phyloP scores from a whole-genome alignment of 2,797 vertebrate species.

The Martes flavigula region DNA sequence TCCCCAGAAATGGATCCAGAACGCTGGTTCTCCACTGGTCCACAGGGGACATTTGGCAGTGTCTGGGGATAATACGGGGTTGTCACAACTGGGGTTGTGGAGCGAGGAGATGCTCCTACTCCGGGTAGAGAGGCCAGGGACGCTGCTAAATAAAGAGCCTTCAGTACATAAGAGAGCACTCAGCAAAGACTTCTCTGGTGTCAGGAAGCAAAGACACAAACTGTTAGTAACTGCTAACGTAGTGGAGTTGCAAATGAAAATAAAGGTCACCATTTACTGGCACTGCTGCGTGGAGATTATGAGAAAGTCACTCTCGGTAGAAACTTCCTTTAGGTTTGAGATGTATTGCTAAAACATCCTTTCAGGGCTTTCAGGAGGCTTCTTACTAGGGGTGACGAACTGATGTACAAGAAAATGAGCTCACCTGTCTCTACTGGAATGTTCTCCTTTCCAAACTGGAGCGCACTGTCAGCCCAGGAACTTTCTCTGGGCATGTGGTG shows the following conservation, averaged over 20 bases:
- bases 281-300: neutral
- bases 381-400: neutral
- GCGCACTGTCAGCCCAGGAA: neutral
- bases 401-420: neutral
- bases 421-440: neutral
- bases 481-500: neutral
- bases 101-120: neutral
- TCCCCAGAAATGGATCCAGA: neutral
- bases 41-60: neutral
- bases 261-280: neutral
- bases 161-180: neutral
- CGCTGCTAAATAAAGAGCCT: neutral
- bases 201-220: neutral
- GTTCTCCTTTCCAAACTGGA: neutral
- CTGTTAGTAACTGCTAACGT: neutral
- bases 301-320: neutral
- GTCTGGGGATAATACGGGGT: neutral
- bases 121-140: neutral
- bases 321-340: neutral
- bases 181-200: neutral
- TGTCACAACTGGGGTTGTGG: neutral
- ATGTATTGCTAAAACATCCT: neutral
- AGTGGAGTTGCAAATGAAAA: neutral
- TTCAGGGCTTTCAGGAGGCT: neutral
- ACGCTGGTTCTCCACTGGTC: neutral